Base-by-base conservation (phyloP, 2,797 vertebrate genomes). In the Bovichtus diacanthus region DNA sequence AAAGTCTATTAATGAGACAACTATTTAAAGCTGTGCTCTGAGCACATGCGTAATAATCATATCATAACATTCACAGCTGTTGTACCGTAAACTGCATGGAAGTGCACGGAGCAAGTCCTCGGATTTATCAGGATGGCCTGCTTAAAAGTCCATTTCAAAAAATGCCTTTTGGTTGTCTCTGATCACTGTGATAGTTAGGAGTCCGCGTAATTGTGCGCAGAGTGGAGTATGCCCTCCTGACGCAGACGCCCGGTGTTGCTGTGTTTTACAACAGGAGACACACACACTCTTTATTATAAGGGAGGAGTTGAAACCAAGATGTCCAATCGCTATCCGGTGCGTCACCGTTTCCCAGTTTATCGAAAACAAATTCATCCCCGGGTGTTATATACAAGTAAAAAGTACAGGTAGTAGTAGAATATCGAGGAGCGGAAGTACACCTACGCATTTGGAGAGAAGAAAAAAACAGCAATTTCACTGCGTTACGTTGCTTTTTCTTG, bases 211-310 rank as follows among this genome's bases (percentile, higher is more conserved):
- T 95, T 95, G n/a, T n/a, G 95, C 95, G 88, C 95, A 88, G 93
- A 92, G 93, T 93, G 90, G 91, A 95, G 91, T 94, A 92, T 93
- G 90, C 94, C 90, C 95, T 96, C 94, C 92, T 91, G 95, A 95
- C 93, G 94, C 94, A 95, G 95, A 90, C 85, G 87, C 86, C 90
- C 90, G 95, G 95, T 95, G 95, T 95, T 93, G 95, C 95, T 96
- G 96, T 96, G 96, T 96, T 96, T 96, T 95, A 96, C 96, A 96
- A 96, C 96, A 94, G 92, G 94, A 96, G 93, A 94, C 95, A 93
- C 94, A 94, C 95, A 92, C 93, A 93, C 96, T 94, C 96, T 96
- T 97, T 97, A 97, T 96, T 96, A 97, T 96, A 96, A 97, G 97
- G 97, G 97, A 97, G 98, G 98, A 96, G 95, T 96, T 94, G 94